Evolutionary conservation across 2,797 vertebrate genomes (phyloP), one percentile per base, ranked within the genome.

Genomic region (Protonibea diacanthus): DNA sequence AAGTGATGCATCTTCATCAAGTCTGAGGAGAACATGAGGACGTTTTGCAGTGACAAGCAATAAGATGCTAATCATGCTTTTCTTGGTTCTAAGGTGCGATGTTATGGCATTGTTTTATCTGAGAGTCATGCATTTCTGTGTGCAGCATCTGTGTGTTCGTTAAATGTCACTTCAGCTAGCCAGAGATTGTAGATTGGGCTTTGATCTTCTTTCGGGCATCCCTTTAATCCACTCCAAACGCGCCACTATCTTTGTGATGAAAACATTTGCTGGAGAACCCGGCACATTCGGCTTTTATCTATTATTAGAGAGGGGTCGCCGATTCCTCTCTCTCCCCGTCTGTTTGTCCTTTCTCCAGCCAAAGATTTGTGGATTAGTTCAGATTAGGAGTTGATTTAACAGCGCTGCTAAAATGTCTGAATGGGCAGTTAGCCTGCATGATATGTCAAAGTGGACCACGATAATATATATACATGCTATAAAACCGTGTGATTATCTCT

Each of bases 151-250:
- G 20, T 63, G 44, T n/a, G 3, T 40, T 71, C 0, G 12, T 38
- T 25, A 23, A 44, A 48, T 21, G 64, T 62, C 40, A 44, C 33
- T 40, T 55, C 23, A n/a, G 76, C 18, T 8, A 21, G 14, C 33
- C 25, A 12, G 20, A 80, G 45, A 67, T 55, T 44, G 68, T 3
- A 14, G 49, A 60, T 38, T 12, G n/a, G 21, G 23, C 74, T 66
- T 67, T 83, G 71, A 76, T 78, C 48, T 62, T 25, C 62, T 42
- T 12, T 1, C 40, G n/a, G 47, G 20, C 67, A 29, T 64, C 51
- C 21, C 60, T 73, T 51, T 67, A 80, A 74, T 86, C 80, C 72
- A 69, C 51, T 63, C 33, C 59, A 27, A 38, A 61, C 60, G 7
- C 45, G 15, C 17, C 47, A 44, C 14, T 55, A 61, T 23, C 44